A percentile compares a stretch with the other conserved stretches of the same genome.
Conservation (phyloP, 1,140 invertebrate species). For the Amyelois transitella region DNA sequence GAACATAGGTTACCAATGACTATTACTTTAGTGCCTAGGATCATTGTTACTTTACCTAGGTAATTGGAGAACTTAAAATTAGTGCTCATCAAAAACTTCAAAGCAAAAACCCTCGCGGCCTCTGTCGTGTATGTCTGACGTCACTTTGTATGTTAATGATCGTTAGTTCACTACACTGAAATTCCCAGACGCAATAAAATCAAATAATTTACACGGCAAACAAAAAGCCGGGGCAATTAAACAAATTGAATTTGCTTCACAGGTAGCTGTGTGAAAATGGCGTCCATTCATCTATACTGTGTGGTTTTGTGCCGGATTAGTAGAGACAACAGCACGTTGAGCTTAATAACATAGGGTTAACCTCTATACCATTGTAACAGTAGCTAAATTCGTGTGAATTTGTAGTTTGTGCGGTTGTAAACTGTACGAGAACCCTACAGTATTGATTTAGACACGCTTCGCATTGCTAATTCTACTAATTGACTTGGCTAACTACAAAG, state of each 20-base stretch:
- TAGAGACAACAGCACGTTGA: neutral
- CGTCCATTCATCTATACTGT: neutral
- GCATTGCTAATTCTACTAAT: neutral
- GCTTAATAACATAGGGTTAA: neutral
- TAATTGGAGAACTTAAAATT: too few relatives aligned
- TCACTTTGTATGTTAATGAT: too few relatives aligned
- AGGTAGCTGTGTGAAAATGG: neutral
- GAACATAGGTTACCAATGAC: too few relatives aligned
- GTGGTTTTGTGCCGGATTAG: neutral
- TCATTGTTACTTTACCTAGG: too few relatives aligned
- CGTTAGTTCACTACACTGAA: neutral
- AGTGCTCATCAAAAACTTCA: too few relatives aligned
- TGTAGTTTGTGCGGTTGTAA: neutral
- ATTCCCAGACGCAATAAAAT: neutral
- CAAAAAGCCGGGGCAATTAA: neutral
- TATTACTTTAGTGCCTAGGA: too few relatives aligned
- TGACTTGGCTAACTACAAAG: neutral
- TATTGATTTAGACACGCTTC: neutral
- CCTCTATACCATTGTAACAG: neutral
- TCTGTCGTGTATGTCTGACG: too few relatives aligned
- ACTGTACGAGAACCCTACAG: neutral
- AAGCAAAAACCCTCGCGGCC: too few relatives aligned
- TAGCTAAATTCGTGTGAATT: neutral
- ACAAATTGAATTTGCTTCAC: neutral
- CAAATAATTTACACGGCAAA: neutral